phyloP scores from a whole-genome alignment of 2,113 vertebrate genomes.

The Ailurus styani region DNA sequence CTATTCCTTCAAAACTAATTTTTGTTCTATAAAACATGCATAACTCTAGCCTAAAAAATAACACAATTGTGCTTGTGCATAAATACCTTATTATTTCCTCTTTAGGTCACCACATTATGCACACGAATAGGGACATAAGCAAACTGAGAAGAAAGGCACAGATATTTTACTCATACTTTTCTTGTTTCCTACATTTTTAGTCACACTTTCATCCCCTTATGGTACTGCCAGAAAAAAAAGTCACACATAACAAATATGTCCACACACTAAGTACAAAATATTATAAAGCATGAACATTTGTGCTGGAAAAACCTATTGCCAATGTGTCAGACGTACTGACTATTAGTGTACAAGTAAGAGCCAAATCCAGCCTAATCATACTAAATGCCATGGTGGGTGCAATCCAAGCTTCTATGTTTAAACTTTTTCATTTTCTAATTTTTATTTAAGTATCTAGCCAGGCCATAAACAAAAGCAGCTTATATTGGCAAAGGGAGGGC shows the following conservation, averaged over 20 bases:
- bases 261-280: slow-evolving; percentile 60
- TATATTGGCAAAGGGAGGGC: neutral
- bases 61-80: neutral
- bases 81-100: neutral
- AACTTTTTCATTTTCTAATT: slow-evolving; percentile 51
- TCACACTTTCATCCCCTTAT: slow-evolving; percentile 54
- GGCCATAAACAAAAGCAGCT: slow-evolving; percentile 24
- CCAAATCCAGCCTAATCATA: slow-evolving; percentile 53
- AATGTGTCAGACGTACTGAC: slow-evolving; percentile 58
- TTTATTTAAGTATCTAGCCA: slow-evolving; percentile 30
- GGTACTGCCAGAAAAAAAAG: slow-evolving; percentile 43
- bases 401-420: slow-evolving; percentile 49
- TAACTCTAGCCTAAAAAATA: neutral
- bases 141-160: neutral
- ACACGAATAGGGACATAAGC: neutral
- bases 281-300: slow-evolving; percentile 70
- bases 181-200: slow-evolving; percentile 49
- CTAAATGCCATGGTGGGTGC: neutral
- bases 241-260: slow-evolving; percentile 73
- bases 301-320: slow-evolving; percentile 54
- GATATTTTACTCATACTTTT: slow-evolving; percentile 42
- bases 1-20: neutral
- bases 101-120: neutral
- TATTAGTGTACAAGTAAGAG: slow-evolving; percentile 43
- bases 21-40: neutral